Conservation (phyloP, 2,888 invertebrate genomes). For the Tiliacea citrago region DNA sequence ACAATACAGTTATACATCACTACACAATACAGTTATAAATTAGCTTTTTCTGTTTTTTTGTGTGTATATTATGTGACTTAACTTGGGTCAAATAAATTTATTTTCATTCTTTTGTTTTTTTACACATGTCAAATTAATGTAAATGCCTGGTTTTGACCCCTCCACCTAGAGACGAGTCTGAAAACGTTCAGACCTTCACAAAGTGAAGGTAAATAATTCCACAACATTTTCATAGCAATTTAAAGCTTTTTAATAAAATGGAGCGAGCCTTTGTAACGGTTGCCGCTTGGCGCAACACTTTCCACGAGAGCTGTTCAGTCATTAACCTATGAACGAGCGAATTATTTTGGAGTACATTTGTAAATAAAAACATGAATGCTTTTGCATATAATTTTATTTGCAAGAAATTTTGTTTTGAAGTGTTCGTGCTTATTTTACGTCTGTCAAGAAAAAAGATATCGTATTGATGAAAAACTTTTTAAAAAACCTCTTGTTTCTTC, state of each 20-base stretch:
- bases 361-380: neutral
- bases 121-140: neutral
- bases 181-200: neutral
- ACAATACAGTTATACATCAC: neutral
- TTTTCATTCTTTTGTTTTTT: no score
- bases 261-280: neutral
- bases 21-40: neutral
- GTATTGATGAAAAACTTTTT: neutral
- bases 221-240: conserved; percentile 19
- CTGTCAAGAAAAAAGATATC: neutral
- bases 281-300: neutral
- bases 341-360: neutral
- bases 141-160: no score
- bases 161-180: neutral
- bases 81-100: neutral
- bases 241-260: conserved; percentile 11
- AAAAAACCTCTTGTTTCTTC: neutral
- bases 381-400: neutral
- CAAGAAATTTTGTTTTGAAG: neutral
- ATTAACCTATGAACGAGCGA: conserved; percentile 11
- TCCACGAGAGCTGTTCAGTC: neutral
- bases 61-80: no score
- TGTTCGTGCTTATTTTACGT: neutral
- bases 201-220: neutral
- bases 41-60: no score